Evolutionary conservation across 2,113 vertebrate species (phyloP).

Genomic region (Eubucco bourcierii): DNA sequence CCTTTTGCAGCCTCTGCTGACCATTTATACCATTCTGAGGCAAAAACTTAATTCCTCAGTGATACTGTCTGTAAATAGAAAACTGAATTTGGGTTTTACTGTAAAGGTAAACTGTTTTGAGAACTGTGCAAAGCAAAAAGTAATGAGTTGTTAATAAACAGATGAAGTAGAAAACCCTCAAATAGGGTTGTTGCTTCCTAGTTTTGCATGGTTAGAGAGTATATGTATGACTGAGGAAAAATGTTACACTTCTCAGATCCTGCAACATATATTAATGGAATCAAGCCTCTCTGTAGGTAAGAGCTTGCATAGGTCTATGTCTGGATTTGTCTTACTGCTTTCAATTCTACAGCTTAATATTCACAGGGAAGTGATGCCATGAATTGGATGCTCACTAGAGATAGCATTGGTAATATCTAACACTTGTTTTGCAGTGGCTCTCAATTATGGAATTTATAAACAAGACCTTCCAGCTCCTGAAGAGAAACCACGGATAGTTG

Average conservation of each 20-base stretch:
- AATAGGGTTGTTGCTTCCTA: background rate
- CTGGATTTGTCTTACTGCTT: background rate
- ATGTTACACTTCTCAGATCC: background rate
- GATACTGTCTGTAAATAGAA: background rate
- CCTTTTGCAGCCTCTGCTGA: background rate
- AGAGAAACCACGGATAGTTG: constrained; percentile 80
- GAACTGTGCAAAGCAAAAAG: background rate
- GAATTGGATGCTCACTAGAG: background rate
- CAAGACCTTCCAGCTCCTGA: constrained; percentile 80
- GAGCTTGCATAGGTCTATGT: background rate
- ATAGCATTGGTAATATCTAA: background rate
- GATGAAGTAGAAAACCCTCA: rapidly evolving
- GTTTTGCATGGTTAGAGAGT: background rate
- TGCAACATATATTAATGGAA: background rate
- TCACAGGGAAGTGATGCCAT: background rate
- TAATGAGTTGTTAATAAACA: background rate
- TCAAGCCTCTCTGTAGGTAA: background rate
- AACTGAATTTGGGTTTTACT: background rate
- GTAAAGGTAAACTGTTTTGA: background rate
- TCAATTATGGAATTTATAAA: constrained; percentile 84
- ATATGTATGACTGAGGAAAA: background rate
- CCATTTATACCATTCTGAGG: background rate
- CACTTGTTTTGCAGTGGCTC: constrained; percentile 73
- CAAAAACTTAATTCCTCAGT: background rate
- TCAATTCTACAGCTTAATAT: background rate